Base-by-base conservation (phyloP, 53 echinoderm and acorn worm species). In the Apostichopus leukothele region DNA sequence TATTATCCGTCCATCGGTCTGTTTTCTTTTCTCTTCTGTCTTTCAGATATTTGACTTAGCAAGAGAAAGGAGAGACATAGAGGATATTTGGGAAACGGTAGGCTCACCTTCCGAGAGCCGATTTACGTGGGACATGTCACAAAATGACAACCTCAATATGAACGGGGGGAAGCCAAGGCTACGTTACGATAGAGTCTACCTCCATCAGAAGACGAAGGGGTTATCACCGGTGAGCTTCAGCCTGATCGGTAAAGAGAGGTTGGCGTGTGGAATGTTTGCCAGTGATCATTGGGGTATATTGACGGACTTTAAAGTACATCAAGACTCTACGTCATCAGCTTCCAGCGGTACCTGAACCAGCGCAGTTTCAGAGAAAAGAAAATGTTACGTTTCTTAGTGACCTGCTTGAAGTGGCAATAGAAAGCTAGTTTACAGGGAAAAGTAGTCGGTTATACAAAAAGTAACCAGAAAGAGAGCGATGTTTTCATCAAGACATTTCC, bases 251-350 rank as follows among this genome's bases (percentile, higher is more conserved):
- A 94, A 90, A 14, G 89, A 95, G 51, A 86, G 97, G 54, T 88
- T 97, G 50, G 88, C 88, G 10, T 95, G 95, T 89, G 84, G 73
- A 22, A 75, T 89, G 14, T 97, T 97, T 90, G 91, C 93, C 6
- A 97, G 97, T 52, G 97, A 97, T 76, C 97, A 97, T 88, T 97
- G 91, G 89, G 97, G 97, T 6, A 85, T 85, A 63, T 16, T 60
- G 50, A 51, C 63, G 5, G 13, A 27, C 14, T 85, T 85, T 14
- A 63, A 85, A 18, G 26, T 85, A 16, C n/a, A n/a, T 68, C 20
- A 71, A 21, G 18, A 71, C 6, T 18, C 71, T 18, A 3, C 5
- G 71, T 16, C n/a, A 6, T 16, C n/a, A 6, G 13, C 18, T n/a
- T 71, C 71, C 18, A 71, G 71, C 4, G 20, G 71, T 18, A n/a